Conservation (phyloP, 2,113 vertebrate genomes). For the Cyanoramphus novaezelandiae region DNA sequence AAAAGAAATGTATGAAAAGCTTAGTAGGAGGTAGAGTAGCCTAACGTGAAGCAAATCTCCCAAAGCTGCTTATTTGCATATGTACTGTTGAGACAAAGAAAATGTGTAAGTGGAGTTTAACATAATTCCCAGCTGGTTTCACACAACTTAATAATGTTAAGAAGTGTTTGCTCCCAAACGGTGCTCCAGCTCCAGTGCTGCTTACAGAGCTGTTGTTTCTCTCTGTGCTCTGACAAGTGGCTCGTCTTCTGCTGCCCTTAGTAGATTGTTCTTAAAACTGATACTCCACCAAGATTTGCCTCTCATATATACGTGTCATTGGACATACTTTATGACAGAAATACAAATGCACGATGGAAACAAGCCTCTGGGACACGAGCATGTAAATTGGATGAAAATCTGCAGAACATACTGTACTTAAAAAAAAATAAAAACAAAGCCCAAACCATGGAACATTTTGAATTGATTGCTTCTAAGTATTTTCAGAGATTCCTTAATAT, state of each 20-base stretch:
- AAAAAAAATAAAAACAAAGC: neutral
- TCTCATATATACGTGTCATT: neutral
- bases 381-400: neutral
- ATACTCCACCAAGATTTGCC: neutral
- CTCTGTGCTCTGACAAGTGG: accelerated
- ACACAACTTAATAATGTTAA: neutral
- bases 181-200: neutral
- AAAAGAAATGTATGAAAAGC: neutral
- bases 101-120: neutral
- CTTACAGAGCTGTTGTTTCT: neutral
- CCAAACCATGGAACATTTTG: neutral
- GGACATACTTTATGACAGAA: neutral
- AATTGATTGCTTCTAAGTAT: neutral
- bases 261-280: neutral
- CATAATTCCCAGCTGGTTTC: neutral
- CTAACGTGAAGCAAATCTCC: neutral
- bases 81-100: neutral
- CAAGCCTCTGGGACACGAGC: neutral
- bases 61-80: neutral
- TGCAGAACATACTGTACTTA: neutral
- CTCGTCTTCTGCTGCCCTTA: neutral
- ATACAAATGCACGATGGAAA: neutral
- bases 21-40: neutral
- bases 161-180: neutral
- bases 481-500: conserved; percentile 15